These are phyloP conservation scores for Peromyscus maniculatus DNA, from an alignment of 2,113 vertebrate species.

Conservation along the genomic window DNA sequence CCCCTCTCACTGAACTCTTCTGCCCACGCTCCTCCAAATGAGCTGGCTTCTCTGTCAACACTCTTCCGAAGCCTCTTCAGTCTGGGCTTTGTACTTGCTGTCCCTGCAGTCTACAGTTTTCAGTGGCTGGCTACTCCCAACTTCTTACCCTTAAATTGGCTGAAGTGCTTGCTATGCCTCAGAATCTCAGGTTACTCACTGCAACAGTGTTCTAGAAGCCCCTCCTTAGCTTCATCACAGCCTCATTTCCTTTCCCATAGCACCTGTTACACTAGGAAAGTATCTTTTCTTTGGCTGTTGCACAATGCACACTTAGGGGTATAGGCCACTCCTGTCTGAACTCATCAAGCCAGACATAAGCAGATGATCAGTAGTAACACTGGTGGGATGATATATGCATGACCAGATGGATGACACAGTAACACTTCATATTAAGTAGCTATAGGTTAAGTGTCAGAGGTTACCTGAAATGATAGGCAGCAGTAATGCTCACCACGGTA, in stretches of 20 bases:
- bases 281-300: constrained; percentile 2
- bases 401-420: background rate
- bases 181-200: background rate
- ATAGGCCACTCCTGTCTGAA: background rate
- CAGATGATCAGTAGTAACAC: constrained; percentile 27
- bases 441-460: background rate
- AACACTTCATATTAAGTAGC: background rate
- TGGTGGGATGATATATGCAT: background rate
- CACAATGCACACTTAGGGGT: background rate
- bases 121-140: background rate
- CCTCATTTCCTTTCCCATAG: background rate
- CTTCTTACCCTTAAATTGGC: background rate
- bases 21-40: background rate
- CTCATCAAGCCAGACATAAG: constrained; percentile 6
- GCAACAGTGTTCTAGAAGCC: background rate
- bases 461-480: constrained; percentile 39
- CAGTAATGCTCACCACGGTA: background rate
- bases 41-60: background rate
- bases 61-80: background rate
- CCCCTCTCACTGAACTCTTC: background rate
- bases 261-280: constrained; percentile 4
- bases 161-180: background rate
- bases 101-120: background rate
- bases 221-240: background rate
- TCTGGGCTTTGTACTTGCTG: background rate